These are phyloP conservation scores for Malaclemys terrapin DNA, from an alignment of 2,113 vertebrate species.

Conservation along the genomic window DNA sequence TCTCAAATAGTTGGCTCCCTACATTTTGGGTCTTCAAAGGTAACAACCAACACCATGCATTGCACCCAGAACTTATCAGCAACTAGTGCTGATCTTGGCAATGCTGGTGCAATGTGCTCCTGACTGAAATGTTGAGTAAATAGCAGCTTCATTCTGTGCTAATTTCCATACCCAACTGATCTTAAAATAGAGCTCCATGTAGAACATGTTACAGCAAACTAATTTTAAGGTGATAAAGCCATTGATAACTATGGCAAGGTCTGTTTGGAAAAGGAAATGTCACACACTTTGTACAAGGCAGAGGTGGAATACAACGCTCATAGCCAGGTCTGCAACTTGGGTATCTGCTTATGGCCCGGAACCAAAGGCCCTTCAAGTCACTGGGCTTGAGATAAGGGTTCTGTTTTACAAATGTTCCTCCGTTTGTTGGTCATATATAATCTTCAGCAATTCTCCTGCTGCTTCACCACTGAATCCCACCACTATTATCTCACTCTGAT, in stretches of 20 bases:
- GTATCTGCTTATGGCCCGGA: background rate
- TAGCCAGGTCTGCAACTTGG: background rate
- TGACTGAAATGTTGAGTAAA: background rate
- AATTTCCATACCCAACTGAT: background rate
- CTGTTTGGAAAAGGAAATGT: background rate
- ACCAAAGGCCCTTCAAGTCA: background rate
- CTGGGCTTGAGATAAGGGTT: background rate
- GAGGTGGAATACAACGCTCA: background rate
- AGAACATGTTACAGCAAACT: background rate
- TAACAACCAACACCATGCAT: background rate
- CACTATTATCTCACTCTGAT: background rate
- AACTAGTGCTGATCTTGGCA: background rate
- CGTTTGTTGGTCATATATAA: background rate
- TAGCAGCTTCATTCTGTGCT: background rate
- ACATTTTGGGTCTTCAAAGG: background rate
- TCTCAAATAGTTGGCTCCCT: background rate
- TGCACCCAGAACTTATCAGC: background rate
- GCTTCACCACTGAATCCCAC: accelerated
- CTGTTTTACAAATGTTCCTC: background rate
- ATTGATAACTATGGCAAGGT: background rate
- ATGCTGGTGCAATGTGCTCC: background rate
- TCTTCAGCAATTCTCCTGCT: background rate
- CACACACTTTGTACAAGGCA: background rate
- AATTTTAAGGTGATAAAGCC: background rate
- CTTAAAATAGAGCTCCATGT: background rate